These are phyloP conservation scores for Dipodomys ordii DNA, from an alignment of 2,113 vertebrate genomes.

Conservation along the genomic window DNA sequence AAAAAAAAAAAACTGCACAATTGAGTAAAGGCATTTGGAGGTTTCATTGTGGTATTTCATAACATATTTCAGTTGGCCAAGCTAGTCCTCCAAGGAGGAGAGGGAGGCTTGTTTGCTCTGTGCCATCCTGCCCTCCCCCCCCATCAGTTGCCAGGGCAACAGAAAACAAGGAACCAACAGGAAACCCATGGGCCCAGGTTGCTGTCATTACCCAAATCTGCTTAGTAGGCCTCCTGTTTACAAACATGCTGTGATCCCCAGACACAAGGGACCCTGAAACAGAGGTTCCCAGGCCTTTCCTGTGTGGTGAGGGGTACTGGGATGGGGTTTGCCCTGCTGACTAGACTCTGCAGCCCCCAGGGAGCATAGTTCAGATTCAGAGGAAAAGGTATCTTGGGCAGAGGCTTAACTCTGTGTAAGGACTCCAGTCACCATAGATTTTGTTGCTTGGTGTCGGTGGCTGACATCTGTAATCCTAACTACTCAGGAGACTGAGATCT, in stretches of 20 bases:
- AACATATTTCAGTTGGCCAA: background rate
- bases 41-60: background rate
- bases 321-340: no score
- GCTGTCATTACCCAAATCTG: background rate
- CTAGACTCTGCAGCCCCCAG: no score
- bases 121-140: background rate
- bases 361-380: no score
- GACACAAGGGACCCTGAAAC: background rate
- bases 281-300: no score
- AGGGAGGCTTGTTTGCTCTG: background rate
- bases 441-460: no score
- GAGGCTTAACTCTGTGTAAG: background rate
- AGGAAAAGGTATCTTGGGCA: background rate
- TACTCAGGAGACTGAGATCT: no score
- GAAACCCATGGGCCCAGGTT: background rate
- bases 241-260: constrained; percentile 37
- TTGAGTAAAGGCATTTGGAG: background rate
- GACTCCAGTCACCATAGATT: no score
- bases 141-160: constrained; percentile 16
- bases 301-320: no score
- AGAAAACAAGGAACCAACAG: constrained; percentile 16
- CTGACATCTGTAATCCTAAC: no score
- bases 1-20: background rate
- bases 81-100: background rate
- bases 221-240: constrained; percentile 22